These are phyloP conservation scores for Zeugodacus cucurbitae DNA, from an alignment of 1,140 invertebrate genomes.

Conservation along the genomic window DNA sequence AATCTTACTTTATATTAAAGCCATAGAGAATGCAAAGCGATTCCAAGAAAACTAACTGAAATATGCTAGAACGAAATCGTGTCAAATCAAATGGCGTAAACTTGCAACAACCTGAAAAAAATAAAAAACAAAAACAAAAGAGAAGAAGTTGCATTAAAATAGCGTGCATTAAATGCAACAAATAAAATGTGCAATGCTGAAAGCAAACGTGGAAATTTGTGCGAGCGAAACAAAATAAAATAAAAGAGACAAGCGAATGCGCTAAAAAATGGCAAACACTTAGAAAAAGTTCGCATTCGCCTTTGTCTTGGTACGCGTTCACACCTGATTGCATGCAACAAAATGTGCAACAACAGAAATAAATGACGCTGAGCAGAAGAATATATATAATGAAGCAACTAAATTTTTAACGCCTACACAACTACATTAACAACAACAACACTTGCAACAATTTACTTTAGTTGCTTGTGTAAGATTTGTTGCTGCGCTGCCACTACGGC, in stretches of 20 bases:
- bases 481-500: background rate
- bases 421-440: background rate
- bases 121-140: no score
- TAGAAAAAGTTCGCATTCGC: background rate
- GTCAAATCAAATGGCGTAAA: background rate
- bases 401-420: conserved; percentile 16
- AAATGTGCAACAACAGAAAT: background rate
- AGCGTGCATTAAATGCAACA: conserved; percentile 14
- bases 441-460: background rate
- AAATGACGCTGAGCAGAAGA: background rate
- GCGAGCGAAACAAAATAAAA: no score
- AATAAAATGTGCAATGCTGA: background rate
- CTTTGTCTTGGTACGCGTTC: background rate
- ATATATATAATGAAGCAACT: background rate
- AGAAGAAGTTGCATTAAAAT: background rate
- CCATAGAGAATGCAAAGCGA: background rate
- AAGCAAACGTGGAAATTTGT: background rate
- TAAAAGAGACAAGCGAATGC: background rate
- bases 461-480: background rate
- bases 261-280: conserved; percentile 22
- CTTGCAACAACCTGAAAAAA: background rate
- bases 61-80: background rate
- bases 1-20: background rate
- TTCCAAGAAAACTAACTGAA: background rate
- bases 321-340: conserved; percentile 31